Percentiles rank a stretch among this genome's conserved stretches.
phyloP scores from a whole-genome alignment of 2,113 vertebrate genomes.

The Scolopax mira region DNA sequence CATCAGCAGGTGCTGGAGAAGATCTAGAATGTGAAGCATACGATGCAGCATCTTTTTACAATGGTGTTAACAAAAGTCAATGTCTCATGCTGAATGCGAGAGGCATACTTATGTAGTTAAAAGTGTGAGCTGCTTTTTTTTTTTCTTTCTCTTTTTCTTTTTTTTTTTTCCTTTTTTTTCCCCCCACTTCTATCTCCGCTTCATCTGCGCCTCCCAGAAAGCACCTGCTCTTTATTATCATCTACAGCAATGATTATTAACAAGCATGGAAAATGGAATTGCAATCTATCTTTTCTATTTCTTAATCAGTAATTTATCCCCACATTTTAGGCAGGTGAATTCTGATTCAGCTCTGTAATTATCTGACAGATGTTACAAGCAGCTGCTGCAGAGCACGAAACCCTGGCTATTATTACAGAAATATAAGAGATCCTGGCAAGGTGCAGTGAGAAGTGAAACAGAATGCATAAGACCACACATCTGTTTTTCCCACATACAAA shows the following conservation, averaged over 20 bases:
- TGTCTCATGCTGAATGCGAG: constrained; percentile 76
- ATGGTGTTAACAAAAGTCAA: constrained; percentile 79
- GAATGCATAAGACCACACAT: constrained; percentile 62
- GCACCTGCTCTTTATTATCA: constrained; percentile 68
- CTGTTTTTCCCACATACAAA: constrained; percentile 52
- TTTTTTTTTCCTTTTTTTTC: neutral
- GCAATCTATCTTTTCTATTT: constrained; percentile 71
- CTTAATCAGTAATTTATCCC: constrained; percentile 76
- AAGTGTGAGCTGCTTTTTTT: constrained; percentile 62
- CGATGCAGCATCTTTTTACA: constrained; percentile 85
- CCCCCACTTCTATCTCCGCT: constrained; percentile 26
- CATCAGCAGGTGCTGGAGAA: constrained; percentile 91
- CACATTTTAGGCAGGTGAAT: constrained; percentile 73
- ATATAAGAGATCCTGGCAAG: constrained; percentile 67
- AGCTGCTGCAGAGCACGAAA: constrained; percentile 68
- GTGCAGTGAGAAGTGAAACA: constrained; percentile 62
- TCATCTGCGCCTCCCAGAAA: constrained; percentile 67
- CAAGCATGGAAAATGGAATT: constrained; percentile 67
- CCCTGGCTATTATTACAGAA: constrained; percentile 62
- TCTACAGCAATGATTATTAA: constrained; percentile 72
- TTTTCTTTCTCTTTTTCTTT: neutral
- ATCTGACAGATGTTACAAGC: constrained; percentile 75
- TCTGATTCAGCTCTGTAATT: constrained; percentile 72
- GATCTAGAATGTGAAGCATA: constrained; percentile 97
- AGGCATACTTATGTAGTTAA: constrained; percentile 70